Evolutionary conservation across 2,797 vertebrate genomes (phyloP), one percentile per base, ranked within the genome.

Genomic region (Pangasius mekongensis): DNA sequence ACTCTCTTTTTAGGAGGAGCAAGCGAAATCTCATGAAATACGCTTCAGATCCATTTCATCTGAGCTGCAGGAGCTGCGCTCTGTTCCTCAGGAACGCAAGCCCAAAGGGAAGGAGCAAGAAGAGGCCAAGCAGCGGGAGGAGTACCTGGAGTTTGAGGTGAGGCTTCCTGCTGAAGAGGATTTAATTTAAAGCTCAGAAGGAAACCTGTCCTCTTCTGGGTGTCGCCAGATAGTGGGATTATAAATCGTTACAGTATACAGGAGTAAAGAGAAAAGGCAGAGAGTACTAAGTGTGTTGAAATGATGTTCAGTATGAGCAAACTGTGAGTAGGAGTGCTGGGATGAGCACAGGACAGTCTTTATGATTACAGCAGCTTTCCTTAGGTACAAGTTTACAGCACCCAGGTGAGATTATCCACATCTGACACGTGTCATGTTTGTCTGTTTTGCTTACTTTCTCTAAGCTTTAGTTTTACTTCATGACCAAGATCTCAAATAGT

Each of bases 81-180:
- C 96, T 3, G 90, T 94, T 0, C 93, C 96, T 1, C 96, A 96
- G 0, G 97, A 98, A 86, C 96, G 95, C 43, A 99, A 97, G 92
- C 94, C 96, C 78, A 98, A 98, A 91, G 97, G 97, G 91, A 98
- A 97, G 58, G 98, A 99, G 91, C 95, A 97, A 0, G 98, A 99
- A 74, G 98, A 99, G 88, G 95, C 97, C 90, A 97, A 97, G 89
- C 97, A 97, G 88, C 97, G 98, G 39, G 96, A 97, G 88, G 98
- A 98, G 89, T 99, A 99, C 87, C 94, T 99, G 94, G 97, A 99
- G 91, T 99, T 99, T 85, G 98, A 99, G 97, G 98, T 99, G 92
- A 95, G 87, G 67, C 60, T 49, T 67, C 16, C 22, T 58, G 22
- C 8, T 60, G 27, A n/a, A 43, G 54, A 10, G 1, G 6, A 43